Evolutionary conservation across 1,140 invertebrate species (phyloP), one percentile per base, ranked within the genome.

Genomic region (Carposina sasakii): DNA sequence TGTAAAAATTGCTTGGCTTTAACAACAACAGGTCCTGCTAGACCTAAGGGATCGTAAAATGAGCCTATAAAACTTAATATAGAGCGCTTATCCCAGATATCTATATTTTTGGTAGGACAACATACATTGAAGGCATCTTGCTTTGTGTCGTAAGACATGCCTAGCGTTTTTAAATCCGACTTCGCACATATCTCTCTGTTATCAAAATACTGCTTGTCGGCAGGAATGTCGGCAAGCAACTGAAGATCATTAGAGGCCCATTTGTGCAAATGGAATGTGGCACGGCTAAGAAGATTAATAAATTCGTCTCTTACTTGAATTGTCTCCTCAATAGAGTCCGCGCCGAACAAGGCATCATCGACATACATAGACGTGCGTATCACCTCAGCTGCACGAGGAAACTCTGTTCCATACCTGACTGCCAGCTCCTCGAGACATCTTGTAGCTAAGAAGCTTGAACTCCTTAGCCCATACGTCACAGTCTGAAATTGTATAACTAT

Each of bases 41-140:
- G 39, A 5, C 61, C 61, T 37, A 61, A 33, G 6, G 55, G 54
- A 45, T 58, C 62, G 53, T 40, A 62, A 3, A 62, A 48, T 62
- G 39, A 51, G 16, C 42, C 45, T 16, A 64, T 45, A 37, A 23
- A 48, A 31, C 51, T 55, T 15, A 65, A 26, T 10, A 64, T 30
- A 41, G 22, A 36, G 15, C 48, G 21, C 52, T 63, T 61, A 5
- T 34, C 20, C 3, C 30, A 20, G 6, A 31, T 5, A 10, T 28
- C 22, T 16, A 34, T n/a, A n/a, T n/a, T n/a, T n/a, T n/a, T n/a
- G n/a, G n/a, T n/a, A n/a, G n/a, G n/a, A n/a, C 24, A 17, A 19
- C 33, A 48, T 12, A 26, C 24, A 48, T 37, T 36, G 45, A 39
- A 48, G 26, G 17, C 22, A 24, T 48, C 36, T n/a, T 21, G 20